These are phyloP conservation scores for Smittia aterrima DNA, from an alignment of 2,888 invertebrate genomes.

Conservation along the genomic window DNA sequence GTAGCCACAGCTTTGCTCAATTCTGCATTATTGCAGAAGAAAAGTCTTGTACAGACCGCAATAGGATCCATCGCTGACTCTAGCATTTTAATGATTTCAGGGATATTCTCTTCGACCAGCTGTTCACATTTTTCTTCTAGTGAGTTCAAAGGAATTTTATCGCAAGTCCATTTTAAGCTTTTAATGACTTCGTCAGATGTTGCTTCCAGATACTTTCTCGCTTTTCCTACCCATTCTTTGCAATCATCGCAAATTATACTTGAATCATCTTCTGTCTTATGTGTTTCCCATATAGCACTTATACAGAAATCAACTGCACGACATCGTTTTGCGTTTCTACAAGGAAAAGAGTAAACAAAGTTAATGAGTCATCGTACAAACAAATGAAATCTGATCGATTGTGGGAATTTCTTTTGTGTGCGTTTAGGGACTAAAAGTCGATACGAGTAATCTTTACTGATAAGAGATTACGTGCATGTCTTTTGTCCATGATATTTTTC, in stretches of 20 bases:
- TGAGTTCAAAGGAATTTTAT: conserved; percentile 70
- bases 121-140: conserved; percentile 75
- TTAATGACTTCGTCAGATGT: conserved; percentile 79
- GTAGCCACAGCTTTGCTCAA: conserved; percentile 67
- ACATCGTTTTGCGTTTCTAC: conserved; percentile 74
- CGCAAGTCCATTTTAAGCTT: conserved; percentile 86
- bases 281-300: conserved; percentile 72
- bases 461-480: background rate
- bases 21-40: conserved; percentile 75
- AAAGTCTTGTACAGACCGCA: conserved; percentile 81
- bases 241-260: conserved; percentile 82
- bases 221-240: conserved; percentile 86
- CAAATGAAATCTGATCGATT: background rate
- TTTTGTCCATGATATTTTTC: background rate
- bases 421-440: background rate
- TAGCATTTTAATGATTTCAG: conserved; percentile 81
- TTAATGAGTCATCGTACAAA: background rate
- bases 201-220: conserved; percentile 83
- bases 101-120: conserved; percentile 79
- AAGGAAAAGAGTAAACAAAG: conserved; percentile 45
- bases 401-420: background rate
- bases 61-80: conserved; percentile 90
- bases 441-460: too few relatives aligned
- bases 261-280: conserved; percentile 63
- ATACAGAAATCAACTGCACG: conserved; percentile 76